Percentiles rank a stretch among this genome's conserved stretches.
These are phyloP conservation scores for Hypena proboscidalis DNA, from an alignment of 2,888 invertebrate species.

Conservation along the genomic window DNA sequence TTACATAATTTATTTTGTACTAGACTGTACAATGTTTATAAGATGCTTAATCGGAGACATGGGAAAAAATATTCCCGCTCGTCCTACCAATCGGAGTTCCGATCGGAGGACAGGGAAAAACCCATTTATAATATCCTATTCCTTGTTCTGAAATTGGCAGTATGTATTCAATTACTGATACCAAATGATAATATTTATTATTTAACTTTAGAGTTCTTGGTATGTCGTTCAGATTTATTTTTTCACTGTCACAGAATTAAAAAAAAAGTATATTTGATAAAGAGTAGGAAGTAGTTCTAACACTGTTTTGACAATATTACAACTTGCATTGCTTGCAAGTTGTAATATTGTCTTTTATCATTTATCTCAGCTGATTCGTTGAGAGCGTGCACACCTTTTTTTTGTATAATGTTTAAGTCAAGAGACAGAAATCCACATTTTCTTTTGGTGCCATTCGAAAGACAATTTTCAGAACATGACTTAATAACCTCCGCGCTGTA, in stretches of 20 bases:
- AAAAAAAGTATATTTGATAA: slow-evolving; percentile 7
- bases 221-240: slow-evolving; percentile 7
- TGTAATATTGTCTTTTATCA: slow-evolving; percentile 1
- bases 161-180: slow-evolving; percentile 10
- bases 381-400: slow-evolving; percentile 1
- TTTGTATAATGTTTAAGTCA: slow-evolving; percentile 4
- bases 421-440: slow-evolving; percentile 5
- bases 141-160: slow-evolving; percentile 4
- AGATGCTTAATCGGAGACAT: too few species aligned
- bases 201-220: slow-evolving; percentile 4
- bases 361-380: slow-evolving; percentile 3
- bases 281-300: slow-evolving; percentile 4
- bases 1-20: too few species aligned
- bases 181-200: slow-evolving; percentile 4
- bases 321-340: slow-evolving; percentile 5
- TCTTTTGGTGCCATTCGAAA: slow-evolving; percentile 3
- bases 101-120: too few species aligned
- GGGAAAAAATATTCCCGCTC: too few species aligned
- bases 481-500: slow-evolving; percentile 3
- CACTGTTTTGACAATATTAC: too few species aligned
- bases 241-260: slow-evolving; percentile 6
- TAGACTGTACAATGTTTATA: too few species aligned
- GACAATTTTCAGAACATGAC: slow-evolving; percentile 2
- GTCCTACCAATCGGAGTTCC: too few species aligned
- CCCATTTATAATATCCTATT: slow-evolving; percentile 10